A percentile compares a stretch with the other conserved stretches of the same genome.
Conservation (phyloP, 2,888 invertebrate species). For the Nemapogon koenigi region DNA sequence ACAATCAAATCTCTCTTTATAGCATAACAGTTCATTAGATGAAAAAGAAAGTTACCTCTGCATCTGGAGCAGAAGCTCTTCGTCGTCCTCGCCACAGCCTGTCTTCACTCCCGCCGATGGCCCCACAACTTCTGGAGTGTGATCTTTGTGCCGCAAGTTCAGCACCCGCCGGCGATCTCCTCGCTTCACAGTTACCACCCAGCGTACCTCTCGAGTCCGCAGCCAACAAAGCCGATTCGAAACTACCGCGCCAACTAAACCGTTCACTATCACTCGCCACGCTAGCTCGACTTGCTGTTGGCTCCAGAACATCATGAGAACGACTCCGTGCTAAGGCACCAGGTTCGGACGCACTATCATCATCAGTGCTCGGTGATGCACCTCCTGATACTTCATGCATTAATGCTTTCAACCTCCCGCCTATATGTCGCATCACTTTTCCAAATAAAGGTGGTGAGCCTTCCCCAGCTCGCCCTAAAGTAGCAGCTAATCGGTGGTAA, state of each 20-base stretch:
- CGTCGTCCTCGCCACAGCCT: conserved; percentile 53
- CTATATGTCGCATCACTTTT: conserved; percentile 92
- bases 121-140: conserved; percentile 83
- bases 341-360: conserved; percentile 75
- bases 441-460: conserved; percentile 85
- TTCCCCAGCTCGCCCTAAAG: conserved; percentile 76
- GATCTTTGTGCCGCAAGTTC: conserved; percentile 80
- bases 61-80: conserved; percentile 52
- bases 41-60: conserved; percentile 39
- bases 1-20: neutral
- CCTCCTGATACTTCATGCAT: conserved; percentile 93
- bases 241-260: conserved; percentile 92
- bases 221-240: conserved; percentile 88
- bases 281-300: conserved; percentile 62
- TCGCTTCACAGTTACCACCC: conserved; percentile 77
- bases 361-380: conserved; percentile 75
- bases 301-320: conserved; percentile 81
- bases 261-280: conserved; percentile 88
- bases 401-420: conserved; percentile 82
- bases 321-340: conserved; percentile 77
- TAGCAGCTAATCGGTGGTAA: conserved; percentile 86
- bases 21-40: neutral
- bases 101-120: conserved; percentile 77
- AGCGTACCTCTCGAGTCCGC: conserved; percentile 85
- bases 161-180: conserved; percentile 84